phyloP scores from a whole-genome alignment of 2,888 invertebrate genomes.

The Ochropacha duplaris region DNA sequence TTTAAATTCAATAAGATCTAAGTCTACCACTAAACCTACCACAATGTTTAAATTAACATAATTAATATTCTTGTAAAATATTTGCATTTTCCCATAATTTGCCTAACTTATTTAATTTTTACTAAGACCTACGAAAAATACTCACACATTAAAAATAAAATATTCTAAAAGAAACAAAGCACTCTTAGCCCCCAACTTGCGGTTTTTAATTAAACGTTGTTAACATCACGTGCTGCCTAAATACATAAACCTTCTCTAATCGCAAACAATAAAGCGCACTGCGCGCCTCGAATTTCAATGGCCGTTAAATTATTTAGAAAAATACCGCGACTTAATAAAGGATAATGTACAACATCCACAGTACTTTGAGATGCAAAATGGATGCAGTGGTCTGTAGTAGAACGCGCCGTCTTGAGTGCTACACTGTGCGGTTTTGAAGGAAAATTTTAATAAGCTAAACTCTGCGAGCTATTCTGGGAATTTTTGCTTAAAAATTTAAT shows the following conservation, averaged over 20 bases:
- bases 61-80: too few species aligned
- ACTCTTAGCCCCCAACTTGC: not conserved
- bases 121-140: too few species aligned
- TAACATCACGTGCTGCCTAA: slow-evolving; percentile 40
- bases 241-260: slow-evolving; percentile 47
- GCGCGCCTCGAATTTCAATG: slow-evolving; percentile 55
- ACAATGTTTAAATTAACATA: not conserved
- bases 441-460: slow-evolving; percentile 58
- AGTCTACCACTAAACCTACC: too few species aligned
- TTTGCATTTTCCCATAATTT: too few species aligned
- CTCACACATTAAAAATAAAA: too few species aligned
- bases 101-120: too few species aligned
- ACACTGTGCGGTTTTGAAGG: slow-evolving; percentile 33
- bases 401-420: slow-evolving; percentile 27
- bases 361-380: slow-evolving; percentile 48
- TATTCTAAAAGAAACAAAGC: not conserved
- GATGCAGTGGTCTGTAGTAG: slow-evolving; percentile 44
- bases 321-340: slow-evolving; percentile 44
- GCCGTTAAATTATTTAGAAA: slow-evolving; percentile 45
- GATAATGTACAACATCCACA: slow-evolving; percentile 43
- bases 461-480: slow-evolving; percentile 30
- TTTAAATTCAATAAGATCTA: too few species aligned
- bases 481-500: slow-evolving; percentile 42
- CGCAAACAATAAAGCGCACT: slow-evolving; percentile 54
- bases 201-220: slow-evolving; percentile 7